Base-by-base conservation (phyloP, 92 coral and sea anemone genomes). In the Muricea muricata region DNA sequence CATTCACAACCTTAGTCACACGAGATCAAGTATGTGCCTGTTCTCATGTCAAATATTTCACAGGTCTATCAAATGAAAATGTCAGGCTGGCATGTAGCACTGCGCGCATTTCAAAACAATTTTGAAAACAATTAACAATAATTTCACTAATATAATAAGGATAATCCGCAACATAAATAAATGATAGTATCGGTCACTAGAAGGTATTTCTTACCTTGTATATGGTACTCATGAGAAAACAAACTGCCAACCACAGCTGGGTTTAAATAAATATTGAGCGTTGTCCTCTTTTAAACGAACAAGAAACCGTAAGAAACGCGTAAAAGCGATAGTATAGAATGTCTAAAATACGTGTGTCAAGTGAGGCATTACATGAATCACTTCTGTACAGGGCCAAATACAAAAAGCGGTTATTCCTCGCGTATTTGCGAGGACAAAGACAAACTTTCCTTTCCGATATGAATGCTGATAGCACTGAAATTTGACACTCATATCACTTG, bases 131-230 rank as follows among this genome's bases (percentile, higher is more conserved):
- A 10, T 45, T 57, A 57, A 57, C 65, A 57, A 57, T 57, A 63
- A 9, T 28, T 63, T 63, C 70, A 63, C 71, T 39, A 58, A n/a
- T n/a, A n/a, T n/a, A 56, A 39, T 56, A 78, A 30, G 83, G 55
- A 10, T 78, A 78, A 78, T 78, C 71, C 71, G 33, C 8, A n/a
- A 58, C 25, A 6, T 58, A 58, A 47, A 58, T 78, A 32, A 11
- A 23, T 18, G 35, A 77, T 50, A 0, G 31, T 57, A 32, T 21
- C 69, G 23, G 57, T 47, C 52, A 75, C 31, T 13, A n/a, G 23
- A 48, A 37, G 35, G 52, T 42, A 25, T 15, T 52, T 55, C 71
- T 78, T 78, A 78, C 83, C 83, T 78, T 56, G 35, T 23, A 56
- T 50, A 6, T 58, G 65, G 30, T 55, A 57, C 65, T 78, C 83